Evolutionary conservation across 2,888 invertebrate genomes (phyloP), one percentile per base, ranked within the genome.

Genomic region (Bombyx huttoni): DNA sequence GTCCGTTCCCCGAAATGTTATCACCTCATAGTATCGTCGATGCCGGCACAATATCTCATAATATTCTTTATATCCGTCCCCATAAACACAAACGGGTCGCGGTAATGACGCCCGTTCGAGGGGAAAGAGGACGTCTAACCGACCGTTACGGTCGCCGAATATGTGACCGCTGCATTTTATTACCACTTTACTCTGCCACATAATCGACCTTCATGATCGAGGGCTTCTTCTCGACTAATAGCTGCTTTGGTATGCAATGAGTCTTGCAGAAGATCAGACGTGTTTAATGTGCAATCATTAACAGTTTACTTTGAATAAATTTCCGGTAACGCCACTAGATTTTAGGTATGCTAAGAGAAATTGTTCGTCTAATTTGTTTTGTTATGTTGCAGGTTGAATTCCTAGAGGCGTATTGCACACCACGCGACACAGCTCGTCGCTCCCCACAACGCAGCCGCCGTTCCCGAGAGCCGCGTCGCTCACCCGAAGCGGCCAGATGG

Each of bases 331-430:
- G 24, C 3, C 24, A 2, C 24, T 24, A 24, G 24, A 24, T 24
- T 24, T 24, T 24, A 1, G 2, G 1, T 24, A 24, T 0, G 1
- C 0, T 24, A 24, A 8, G 56, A 40, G 8, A 49, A 50, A 47
- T 53, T 12, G 13, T 49, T 40, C 8, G 35, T 54, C 51, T 51
- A 52, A 13, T 24, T 50, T 40, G 47, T 35, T 24, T 34, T 55
- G 55, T 14, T 48, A 84, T 83, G 81, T 90, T 89, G 1, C 80
- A 93, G 92, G 91, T 94, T 63, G 92, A 93, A 78, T 91, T 94
- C 62, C 85, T 93, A 76, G 93, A 94, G 76, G 91, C 92, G 54
- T 94, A 94, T 75, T 92, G 93, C 69, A 93, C 93, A 67, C 93
- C 94, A 13, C 89, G 92, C 58, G 93, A 94, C 73, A 92, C 92